Evolutionary conservation across 2,888 invertebrate genomes (phyloP).

Genomic region (Furcula furcula): DNA sequence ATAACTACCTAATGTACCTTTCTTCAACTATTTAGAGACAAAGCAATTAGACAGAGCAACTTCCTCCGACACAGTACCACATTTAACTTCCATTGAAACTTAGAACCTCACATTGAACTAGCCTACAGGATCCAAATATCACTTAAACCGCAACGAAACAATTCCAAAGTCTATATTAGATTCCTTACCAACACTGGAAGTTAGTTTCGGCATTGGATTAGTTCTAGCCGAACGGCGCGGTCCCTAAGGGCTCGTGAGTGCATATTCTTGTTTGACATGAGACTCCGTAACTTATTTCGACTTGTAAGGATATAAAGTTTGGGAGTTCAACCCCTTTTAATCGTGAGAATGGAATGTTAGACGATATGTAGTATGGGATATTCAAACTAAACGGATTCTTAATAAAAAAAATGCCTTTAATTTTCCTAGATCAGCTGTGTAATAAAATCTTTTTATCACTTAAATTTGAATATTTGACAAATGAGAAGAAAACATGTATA

Average conservation of each 20-base stretch:
- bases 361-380: too few species aligned
- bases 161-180: constrained; percentile 39
- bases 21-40: too few species aligned
- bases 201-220: constrained; percentile 67
- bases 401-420: too few species aligned
- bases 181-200: constrained; percentile 36
- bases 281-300: constrained; percentile 65
- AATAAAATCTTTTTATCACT: too few species aligned
- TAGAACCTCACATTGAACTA: not conserved
- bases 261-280: constrained; percentile 76
- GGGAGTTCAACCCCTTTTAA: constrained; percentile 41
- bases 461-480: too few species aligned
- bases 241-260: constrained; percentile 59
- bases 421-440: too few species aligned
- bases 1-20: too few species aligned
- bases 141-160: constrained; percentile 37
- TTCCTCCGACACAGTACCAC: too few species aligned
- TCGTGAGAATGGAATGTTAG: constrained; percentile 11
- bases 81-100: constrained; percentile 15
- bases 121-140: constrained; percentile 32
- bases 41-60: too few species aligned
- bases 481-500: too few species aligned
- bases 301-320: constrained; percentile 50
- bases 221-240: constrained; percentile 45
- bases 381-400: too few species aligned